These are phyloP conservation scores for Blera fallax DNA, from an alignment of 2,888 invertebrate genomes.

Conservation along the genomic window DNA sequence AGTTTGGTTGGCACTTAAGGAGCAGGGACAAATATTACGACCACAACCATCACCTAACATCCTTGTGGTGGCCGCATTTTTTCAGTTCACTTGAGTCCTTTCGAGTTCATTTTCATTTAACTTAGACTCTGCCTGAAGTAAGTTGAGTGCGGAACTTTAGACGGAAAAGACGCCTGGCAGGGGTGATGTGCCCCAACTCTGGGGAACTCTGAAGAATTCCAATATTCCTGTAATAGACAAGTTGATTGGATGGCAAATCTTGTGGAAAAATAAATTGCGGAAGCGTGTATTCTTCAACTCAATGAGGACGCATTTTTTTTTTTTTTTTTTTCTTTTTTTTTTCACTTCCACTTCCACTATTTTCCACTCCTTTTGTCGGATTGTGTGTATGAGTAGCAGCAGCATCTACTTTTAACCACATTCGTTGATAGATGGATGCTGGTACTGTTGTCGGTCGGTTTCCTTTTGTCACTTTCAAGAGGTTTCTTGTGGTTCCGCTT, in stretches of 20 bases:
- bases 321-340: conserved; percentile 13
- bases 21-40: conserved; percentile 63
- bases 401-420: conserved; percentile 51
- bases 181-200: conserved; percentile 14
- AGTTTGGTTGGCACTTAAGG: conserved; percentile 70
- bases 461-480: conserved; percentile 64
- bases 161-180: background rate
- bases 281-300: conserved; percentile 73
- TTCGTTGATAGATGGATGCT: conserved; percentile 18
- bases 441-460: conserved; percentile 45
- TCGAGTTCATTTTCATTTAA: conserved; percentile 70
- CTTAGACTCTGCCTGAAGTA: conserved; percentile 39
- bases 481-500: conserved; percentile 36
- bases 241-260: conserved; percentile 75
- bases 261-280: conserved; percentile 75
- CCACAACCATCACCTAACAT: background rate
- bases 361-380: conserved; percentile 45
- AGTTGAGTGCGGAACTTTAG: conserved; percentile 31
- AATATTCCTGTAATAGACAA: conserved; percentile 74
- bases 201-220: conserved; percentile 70
- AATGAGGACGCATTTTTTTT: conserved; percentile 25
- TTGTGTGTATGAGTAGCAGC: conserved; percentile 53
- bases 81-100: conserved; percentile 69
- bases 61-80: conserved; percentile 40
- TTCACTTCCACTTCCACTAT: conserved; percentile 45